A percentile compares a stretch with the other conserved stretches of the same genome.
phyloP scores from a whole-genome alignment of 1,140 invertebrate species.

The Polypedilum pembai region DNA sequence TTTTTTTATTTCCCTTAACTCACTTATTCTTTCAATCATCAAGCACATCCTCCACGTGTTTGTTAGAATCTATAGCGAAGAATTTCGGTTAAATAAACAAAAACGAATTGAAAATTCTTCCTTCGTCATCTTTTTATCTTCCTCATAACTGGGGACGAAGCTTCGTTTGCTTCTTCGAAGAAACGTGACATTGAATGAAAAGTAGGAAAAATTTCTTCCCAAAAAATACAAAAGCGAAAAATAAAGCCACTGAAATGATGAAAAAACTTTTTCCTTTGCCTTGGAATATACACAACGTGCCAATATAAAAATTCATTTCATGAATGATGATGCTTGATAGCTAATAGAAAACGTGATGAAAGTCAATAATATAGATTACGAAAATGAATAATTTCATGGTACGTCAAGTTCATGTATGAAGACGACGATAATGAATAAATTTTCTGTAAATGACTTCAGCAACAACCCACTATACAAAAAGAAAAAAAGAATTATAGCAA shows the following conservation, averaged over 20 bases:
- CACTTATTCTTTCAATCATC: background rate
- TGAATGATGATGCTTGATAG: constrained; percentile 21
- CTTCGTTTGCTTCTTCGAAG: background rate
- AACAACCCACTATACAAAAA: background rate
- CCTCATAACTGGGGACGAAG: background rate
- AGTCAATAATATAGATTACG: background rate
- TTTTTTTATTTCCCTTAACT: no score
- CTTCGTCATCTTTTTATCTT: background rate
- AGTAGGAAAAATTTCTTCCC: background rate
- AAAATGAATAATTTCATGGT: constrained; percentile 17
- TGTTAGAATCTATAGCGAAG: background rate
- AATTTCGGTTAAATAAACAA: constrained; percentile 18
- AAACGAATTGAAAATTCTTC: constrained; percentile 6
- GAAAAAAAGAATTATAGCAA: background rate
- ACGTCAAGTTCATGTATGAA: background rate
- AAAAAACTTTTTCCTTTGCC: background rate
- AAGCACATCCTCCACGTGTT: constrained; percentile 15
- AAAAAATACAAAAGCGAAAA: background rate
- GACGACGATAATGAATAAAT: background rate
- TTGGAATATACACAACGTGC: background rate
- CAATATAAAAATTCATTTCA: constrained; percentile 6
- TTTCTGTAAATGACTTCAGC: background rate
- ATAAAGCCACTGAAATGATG: constrained; percentile 1
- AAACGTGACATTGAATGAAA: constrained; percentile 16
- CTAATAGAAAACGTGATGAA: constrained; percentile 27